Conservation (phyloP, 1,140 invertebrate genomes). For the Conopomorpha cramerella region DNA sequence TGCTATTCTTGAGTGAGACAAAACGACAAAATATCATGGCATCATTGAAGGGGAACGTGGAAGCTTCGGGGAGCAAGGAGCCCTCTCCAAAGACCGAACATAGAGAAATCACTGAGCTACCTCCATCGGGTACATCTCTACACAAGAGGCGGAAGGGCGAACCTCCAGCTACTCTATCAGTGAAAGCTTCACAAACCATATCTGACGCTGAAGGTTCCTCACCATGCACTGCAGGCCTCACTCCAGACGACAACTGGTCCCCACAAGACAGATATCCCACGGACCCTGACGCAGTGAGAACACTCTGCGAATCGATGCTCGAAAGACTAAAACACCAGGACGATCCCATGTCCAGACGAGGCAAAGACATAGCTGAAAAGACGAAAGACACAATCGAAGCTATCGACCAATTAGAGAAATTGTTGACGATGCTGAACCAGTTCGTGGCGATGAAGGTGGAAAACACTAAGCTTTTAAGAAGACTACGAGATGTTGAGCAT, state of each 20-base stretch:
- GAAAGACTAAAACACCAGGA: conserved; percentile 34
- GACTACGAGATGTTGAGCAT: conserved; percentile 74
- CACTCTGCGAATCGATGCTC: conserved; percentile 38
- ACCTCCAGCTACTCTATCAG: conserved; percentile 34
- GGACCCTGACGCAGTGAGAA: conserved; percentile 22
- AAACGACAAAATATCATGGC: too few species aligned
- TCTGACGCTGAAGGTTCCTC: conserved; percentile 45
- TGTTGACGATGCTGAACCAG: conserved; percentile 76
- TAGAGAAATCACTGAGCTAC: conserved; percentile 33
- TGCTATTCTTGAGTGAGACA: too few species aligned
- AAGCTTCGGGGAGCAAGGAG: too few species aligned
- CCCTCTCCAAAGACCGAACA: too few species aligned
- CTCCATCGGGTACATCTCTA: conserved; percentile 36
- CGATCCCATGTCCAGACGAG: conserved; percentile 36
- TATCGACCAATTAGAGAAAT: conserved; percentile 76
- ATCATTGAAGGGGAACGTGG: too few species aligned
- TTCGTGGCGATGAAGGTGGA: conserved; percentile 72
- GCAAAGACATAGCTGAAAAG: conserved; percentile 40
- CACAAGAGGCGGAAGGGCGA: conserved; percentile 46
- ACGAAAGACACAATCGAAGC: conserved; percentile 62
- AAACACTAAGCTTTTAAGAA: conserved; percentile 69
- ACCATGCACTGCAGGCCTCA: conserved; percentile 29
- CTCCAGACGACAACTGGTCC: conserved; percentile 4
- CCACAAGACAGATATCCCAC: conserved; percentile 32
- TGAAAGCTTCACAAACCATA: conserved; percentile 32